Conservation (phyloP, 2,113 vertebrate species). For the Pavo muticus region DNA sequence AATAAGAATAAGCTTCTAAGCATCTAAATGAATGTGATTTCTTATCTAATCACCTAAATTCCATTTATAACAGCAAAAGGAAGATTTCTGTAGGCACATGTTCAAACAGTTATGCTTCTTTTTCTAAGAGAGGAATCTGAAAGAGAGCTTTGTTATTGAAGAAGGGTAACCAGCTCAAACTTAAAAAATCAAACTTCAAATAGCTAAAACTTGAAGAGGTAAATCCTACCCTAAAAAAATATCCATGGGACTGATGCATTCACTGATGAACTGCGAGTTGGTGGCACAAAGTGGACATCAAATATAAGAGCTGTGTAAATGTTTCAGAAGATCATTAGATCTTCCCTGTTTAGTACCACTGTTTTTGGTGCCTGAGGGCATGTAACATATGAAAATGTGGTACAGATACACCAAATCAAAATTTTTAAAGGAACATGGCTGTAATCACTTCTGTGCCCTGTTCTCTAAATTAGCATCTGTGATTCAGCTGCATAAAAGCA, state of each 20-base stretch:
- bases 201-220: neutral
- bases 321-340: neutral
- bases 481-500: conserved; percentile 40
- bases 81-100: neutral
- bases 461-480: conserved; percentile 45
- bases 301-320: neutral
- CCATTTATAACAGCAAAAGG: neutral
- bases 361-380: neutral
- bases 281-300: neutral
- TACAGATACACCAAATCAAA: neutral
- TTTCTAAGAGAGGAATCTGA: neutral
- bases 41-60: neutral
- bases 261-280: neutral
- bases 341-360: neutral
- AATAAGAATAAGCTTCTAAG: neutral
- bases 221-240: neutral
- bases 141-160: neutral
- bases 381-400: neutral
- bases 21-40: neutral
- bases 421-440: neutral
- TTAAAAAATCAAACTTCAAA: neutral
- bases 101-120: neutral
- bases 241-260: neutral
- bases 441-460: neutral
- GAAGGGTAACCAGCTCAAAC: neutral